Conservation (phyloP, 1,140 invertebrate genomes). For the Brachionus paranguensis region DNA sequence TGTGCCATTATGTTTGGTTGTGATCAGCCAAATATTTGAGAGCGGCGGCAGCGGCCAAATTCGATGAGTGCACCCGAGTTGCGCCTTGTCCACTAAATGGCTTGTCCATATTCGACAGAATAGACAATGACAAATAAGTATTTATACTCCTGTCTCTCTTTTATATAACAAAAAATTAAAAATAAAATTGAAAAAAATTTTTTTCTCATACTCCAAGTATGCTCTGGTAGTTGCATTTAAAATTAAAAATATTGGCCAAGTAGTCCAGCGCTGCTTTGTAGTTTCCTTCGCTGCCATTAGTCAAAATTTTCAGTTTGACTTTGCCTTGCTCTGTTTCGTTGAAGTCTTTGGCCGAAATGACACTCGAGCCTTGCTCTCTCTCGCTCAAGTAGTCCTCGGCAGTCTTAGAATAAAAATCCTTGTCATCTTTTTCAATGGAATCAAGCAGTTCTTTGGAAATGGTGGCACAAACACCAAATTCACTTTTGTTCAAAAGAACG, state of each 20-base stretch:
- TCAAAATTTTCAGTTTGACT: not conserved
- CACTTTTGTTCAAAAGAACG: not conserved
- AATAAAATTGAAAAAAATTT: not conserved
- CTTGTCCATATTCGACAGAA: not conserved
- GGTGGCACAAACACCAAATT: not conserved
- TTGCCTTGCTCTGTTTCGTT: not conserved
- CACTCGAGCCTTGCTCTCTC: not conserved
- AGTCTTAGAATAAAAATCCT: not conserved
- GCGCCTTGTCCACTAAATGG: slow-evolving; percentile 22
- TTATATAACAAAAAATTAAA: not conserved
- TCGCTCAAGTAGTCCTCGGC: slow-evolving; percentile 6
- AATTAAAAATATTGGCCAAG: not conserved
- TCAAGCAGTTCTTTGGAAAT: not conserved
- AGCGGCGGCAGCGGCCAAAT: not conserved
- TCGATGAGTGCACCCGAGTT: not conserved
- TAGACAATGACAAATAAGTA: slow-evolving; percentile 8
- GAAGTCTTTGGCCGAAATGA: not conserved
- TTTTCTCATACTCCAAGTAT: not conserved
- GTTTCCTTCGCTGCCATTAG: not conserved
- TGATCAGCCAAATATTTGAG: not conserved
- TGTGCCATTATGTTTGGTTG: not conserved
- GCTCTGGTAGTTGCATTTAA: slow-evolving; percentile 15
- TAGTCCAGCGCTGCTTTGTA: slow-evolving; percentile 8
- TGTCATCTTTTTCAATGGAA: not conserved
- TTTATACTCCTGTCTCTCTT: not conserved